Base-by-base conservation (phyloP, 2,888 invertebrate genomes). In the Nephrotoma appendiculata region DNA sequence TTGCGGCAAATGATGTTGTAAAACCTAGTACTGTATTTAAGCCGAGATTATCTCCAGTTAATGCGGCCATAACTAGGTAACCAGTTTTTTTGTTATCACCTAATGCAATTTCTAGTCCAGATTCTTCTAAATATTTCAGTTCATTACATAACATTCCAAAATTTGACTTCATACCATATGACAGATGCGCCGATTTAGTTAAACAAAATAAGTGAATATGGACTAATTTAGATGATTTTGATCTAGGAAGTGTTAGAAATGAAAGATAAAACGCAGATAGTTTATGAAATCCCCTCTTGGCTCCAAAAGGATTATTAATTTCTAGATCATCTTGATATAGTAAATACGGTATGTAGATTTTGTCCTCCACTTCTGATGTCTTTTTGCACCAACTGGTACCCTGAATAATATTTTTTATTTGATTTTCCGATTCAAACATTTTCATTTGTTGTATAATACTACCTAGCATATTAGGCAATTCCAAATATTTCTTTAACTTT, bases 31-130 rank as follows among this genome's bases (percentile, higher is more conserved):
- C 71, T 15, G 87, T 86, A 86, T 89, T 87, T 9, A 88, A 57
- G 1, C 87, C 89, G 43, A 88, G 86, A 87, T 89, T 89, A 87
- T 89, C 88, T 0, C 88, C 88, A 4, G 87, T 19, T 19, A 88
- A 85, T 11, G 87, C 83, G 6, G 88, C 83, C 45, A 88, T 45
- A 83, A 86, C 48, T 86, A 89, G 87, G 87, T 87, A 87, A n/a
- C 88, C 43, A 5, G 48, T 85, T 83, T 41, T n/a, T 41, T 15
- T 43, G 48, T 83, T 41, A 6, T 83, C 42, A 5, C 48, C 43
- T 12, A 57, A 11, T 31, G 52, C 41, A 42, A 87, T 42, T 19
- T 31, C 41, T 11, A 87, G 6, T 6, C 87, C 87, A 83, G 86
- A 48, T 86, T 86, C 87, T 42, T 87, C 87, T 83, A 87, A 86